Conservation (phyloP, 2,797 vertebrate genomes). For the Astyanax mexicanus region DNA sequence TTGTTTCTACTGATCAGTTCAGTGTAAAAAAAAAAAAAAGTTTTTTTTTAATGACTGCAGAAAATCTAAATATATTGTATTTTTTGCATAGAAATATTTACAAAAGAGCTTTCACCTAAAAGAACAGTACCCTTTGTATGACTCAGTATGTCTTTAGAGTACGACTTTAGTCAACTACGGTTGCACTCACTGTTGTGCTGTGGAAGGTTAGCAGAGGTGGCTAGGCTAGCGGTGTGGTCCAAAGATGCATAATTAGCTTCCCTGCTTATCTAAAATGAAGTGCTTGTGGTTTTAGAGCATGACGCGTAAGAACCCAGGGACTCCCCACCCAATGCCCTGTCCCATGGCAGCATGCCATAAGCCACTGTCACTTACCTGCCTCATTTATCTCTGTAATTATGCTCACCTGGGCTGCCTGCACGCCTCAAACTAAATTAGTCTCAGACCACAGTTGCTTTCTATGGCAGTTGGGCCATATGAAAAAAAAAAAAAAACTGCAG, state of each 20-base stretch:
- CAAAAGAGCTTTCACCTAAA: too few relatives aligned
- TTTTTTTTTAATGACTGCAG: too few relatives aligned
- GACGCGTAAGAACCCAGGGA: slow-evolving; percentile 32
- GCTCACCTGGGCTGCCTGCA: slow-evolving; percentile 48
- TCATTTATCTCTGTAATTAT: slow-evolving; percentile 58
- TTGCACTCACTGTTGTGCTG: slow-evolving; percentile 10
- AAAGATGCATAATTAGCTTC: slow-evolving; percentile 45
- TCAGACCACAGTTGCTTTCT: slow-evolving; percentile 34
- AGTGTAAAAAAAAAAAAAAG: too few relatives aligned
- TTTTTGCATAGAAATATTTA: too few relatives aligned
- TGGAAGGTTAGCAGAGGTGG: slow-evolving; percentile 28
- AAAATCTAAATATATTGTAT: too few relatives aligned
- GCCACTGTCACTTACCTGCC: slow-evolving; percentile 50
- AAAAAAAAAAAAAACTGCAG: too few relatives aligned
- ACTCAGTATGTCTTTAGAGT: slow-evolving; percentile 18
- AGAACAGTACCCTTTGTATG: too few relatives aligned
- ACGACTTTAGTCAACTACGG: slow-evolving; percentile 10
- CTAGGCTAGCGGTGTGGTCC: slow-evolving; percentile 33
- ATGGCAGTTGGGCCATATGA: slow-evolving; percentile 19
- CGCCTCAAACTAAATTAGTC: slow-evolving; percentile 53
- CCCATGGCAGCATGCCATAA: slow-evolving; percentile 47
- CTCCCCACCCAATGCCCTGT: slow-evolving; percentile 36
- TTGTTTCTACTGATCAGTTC: too few relatives aligned
- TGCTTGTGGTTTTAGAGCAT: slow-evolving; percentile 24
- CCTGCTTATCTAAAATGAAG: slow-evolving; percentile 44